phyloP scores from a whole-genome alignment of 2,113 vertebrate genomes.

The Penelope pileata region DNA sequence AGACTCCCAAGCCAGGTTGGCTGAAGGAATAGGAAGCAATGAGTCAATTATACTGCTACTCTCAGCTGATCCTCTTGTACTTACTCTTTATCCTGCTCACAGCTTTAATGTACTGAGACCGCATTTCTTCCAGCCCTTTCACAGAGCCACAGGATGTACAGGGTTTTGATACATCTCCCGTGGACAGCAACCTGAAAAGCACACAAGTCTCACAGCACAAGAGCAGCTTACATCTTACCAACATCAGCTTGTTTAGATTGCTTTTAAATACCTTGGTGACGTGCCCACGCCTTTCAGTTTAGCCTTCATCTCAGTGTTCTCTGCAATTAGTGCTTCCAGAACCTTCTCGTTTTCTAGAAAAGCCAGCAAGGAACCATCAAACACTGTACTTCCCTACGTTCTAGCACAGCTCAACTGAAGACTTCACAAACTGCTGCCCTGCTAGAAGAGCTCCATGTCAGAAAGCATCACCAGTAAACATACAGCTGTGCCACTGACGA shows the following conservation, averaged over 20 bases:
- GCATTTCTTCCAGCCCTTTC: slow-evolving; percentile 90
- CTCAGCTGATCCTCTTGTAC: slow-evolving; percentile 30
- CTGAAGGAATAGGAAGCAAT: not conserved
- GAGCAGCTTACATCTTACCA: not conserved
- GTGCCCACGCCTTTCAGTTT: slow-evolving; percentile 61
- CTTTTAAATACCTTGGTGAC: slow-evolving; percentile 69
- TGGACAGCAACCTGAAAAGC: slow-evolving; percentile 67
- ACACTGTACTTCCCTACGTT: not conserved
- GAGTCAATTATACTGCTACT: not conserved
- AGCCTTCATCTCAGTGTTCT: slow-evolving; percentile 66
- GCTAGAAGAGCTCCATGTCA: not conserved
- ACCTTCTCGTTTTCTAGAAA: slow-evolving; percentile 65
- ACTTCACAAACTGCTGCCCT: not conserved
- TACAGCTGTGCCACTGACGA: not conserved
- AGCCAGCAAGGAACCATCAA: not conserved
- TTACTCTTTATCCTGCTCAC: slow-evolving; percentile 93
- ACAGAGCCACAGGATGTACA: slow-evolving; percentile 65
- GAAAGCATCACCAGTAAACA: not conserved
- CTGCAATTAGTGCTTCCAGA: slow-evolving; percentile 55
- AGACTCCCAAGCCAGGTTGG: not conserved
- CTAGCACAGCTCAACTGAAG: not conserved
- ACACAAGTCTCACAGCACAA: not conserved
- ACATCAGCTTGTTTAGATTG: not conserved
- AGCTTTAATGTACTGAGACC: slow-evolving; percentile 88
- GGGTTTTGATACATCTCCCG: slow-evolving; percentile 52